Evolutionary conservation across 1,140 invertebrate genomes (phyloP).

Genomic region (Paraescarpia echinospica): DNA sequence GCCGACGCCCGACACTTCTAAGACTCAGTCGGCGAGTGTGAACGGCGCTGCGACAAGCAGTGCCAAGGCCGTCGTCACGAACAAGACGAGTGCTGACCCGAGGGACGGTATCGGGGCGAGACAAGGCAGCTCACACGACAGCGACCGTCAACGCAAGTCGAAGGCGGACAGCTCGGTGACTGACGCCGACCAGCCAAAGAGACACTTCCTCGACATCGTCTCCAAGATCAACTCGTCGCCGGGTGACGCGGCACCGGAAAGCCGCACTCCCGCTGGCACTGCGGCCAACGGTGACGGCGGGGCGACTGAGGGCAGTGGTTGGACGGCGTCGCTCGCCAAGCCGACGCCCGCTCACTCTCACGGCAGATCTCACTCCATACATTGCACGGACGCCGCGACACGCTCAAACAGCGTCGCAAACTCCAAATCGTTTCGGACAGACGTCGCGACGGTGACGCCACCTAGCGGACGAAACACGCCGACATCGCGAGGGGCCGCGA

Average conservation of each 20-base stretch:
- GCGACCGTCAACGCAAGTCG: neutral
- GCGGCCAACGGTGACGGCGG: neutral
- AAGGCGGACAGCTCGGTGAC: neutral
- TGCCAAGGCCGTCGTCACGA: neutral
- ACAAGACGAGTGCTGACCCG: neutral
- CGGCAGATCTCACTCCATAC: neutral
- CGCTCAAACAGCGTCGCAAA: constrained; percentile 8
- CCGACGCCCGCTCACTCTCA: neutral
- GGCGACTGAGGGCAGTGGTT: neutral
- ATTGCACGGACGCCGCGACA: neutral
- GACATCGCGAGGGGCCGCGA: neutral
- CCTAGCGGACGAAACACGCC: constrained; percentile 1
- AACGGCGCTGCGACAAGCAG: neutral
- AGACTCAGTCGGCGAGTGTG: neutral
- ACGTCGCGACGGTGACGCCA: neutral
- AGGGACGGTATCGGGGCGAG: neutral
- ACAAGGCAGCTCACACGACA: neutral
- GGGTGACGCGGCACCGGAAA: neutral
- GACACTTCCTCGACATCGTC: neutral
- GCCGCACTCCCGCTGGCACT: neutral
- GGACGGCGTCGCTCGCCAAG: neutral
- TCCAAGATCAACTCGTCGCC: neutral
- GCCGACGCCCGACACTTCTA: neutral
- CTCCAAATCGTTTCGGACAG: neutral
- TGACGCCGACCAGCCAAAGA: neutral